Percentiles rank a stretch among this genome's conserved stretches.
These are phyloP conservation scores for Rhea pennata DNA, from an alignment of 2,113 vertebrate species.

Conservation along the genomic window DNA sequence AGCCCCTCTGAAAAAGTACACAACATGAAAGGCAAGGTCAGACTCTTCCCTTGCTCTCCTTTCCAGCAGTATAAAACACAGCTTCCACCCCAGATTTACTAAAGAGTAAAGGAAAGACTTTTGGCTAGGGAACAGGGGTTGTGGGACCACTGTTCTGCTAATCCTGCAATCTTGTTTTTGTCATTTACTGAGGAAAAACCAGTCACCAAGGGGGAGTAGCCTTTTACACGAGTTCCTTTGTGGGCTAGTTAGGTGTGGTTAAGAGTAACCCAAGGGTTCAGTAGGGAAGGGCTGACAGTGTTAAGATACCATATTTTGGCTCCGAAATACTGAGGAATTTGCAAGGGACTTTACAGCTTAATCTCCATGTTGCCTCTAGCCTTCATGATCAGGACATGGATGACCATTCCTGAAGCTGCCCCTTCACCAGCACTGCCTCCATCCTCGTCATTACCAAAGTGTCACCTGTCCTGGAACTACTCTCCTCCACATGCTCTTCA, in stretches of 20 bases:
- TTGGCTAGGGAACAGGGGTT: background rate
- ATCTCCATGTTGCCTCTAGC: background rate
- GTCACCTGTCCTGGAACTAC: background rate
- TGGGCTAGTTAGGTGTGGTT: background rate
- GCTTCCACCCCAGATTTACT: background rate
- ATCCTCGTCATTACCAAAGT: background rate
- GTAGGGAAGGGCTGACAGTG: background rate
- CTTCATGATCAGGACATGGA: rapidly evolving
- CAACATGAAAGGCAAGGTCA: background rate
- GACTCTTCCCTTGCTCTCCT: background rate
- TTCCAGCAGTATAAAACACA: background rate
- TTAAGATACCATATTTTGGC: background rate
- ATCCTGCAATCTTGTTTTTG: background rate
- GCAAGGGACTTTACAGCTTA: background rate
- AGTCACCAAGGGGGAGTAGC: background rate
- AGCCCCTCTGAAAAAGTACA: background rate
- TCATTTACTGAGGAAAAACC: background rate
- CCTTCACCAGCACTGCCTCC: background rate
- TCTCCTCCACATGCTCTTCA: background rate
- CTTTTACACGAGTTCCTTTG: background rate
- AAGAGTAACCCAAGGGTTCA: background rate
- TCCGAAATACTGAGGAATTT: background rate
- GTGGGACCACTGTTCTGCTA: background rate
- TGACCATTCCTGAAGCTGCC: background rate
- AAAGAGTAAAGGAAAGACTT: background rate